These are phyloP conservation scores for Hormaphis cornu DNA, from an alignment of 1,140 invertebrate species.

Conservation along the genomic window DNA sequence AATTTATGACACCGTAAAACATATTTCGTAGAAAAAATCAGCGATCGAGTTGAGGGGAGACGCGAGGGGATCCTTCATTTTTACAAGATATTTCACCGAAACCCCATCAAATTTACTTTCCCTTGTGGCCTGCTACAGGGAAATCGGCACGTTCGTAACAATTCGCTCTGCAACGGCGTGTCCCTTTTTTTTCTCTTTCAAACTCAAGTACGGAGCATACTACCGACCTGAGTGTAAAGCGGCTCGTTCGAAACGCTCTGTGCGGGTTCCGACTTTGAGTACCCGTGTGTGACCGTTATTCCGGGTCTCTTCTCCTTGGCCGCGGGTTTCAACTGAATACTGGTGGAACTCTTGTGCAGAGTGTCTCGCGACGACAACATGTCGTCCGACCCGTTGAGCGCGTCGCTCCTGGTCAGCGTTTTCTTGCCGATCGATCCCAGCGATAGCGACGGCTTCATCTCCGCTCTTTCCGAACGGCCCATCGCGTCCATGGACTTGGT, in stretches of 20 bases:
- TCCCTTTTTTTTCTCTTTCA: no score
- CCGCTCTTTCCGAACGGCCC: neutral
- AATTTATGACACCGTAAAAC: no score
- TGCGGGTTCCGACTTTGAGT: constrained; percentile 60
- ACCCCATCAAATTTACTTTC: no score
- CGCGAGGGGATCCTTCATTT: no score
- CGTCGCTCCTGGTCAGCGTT: neutral
- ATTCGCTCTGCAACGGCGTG: no score
- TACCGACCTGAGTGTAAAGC: constrained; percentile 39
- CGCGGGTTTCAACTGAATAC: constrained; percentile 25
- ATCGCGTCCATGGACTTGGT: constrained; percentile 46
- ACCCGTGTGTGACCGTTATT: constrained; percentile 51
- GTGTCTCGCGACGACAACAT: constrained; percentile 26
- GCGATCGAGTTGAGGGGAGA: no score
- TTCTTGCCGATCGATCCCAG: constrained; percentile 20
- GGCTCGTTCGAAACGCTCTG: constrained; percentile 40
- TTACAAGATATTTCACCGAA: no score
- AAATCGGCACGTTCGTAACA: no score
- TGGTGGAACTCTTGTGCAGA: constrained; percentile 30
- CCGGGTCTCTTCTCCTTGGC: constrained; percentile 38
- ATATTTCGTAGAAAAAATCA: no score
- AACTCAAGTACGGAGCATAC: neutral
- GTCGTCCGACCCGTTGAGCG: constrained; percentile 9
- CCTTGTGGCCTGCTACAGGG: no score
- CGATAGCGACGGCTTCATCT: constrained; percentile 1